Evolutionary conservation across 2,113 vertebrate genomes (phyloP).

Genomic region (Tringa solitaria): DNA sequence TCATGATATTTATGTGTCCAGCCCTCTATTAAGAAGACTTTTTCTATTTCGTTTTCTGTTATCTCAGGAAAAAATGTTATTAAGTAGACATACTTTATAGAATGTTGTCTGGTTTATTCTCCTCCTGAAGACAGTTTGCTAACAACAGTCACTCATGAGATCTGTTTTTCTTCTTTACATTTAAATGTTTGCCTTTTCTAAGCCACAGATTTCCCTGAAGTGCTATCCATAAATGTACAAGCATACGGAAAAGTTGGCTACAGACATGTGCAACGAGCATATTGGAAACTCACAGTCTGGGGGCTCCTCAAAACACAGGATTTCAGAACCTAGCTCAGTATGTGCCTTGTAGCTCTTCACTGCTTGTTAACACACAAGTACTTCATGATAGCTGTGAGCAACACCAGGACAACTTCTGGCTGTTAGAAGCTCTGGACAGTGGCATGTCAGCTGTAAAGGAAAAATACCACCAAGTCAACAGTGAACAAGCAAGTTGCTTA

Average conservation of each 20-base stretch:
- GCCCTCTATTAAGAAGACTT: neutral
- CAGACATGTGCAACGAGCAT: neutral
- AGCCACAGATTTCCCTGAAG: conserved; percentile 22
- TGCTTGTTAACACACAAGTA: neutral
- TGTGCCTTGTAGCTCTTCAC: neutral
- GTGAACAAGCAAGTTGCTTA: neutral
- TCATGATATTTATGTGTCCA: neutral
- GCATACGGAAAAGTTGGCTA: neutral
- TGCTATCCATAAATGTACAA: neutral
- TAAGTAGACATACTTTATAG: neutral
- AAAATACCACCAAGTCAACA: neutral
- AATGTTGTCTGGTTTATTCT: conserved; percentile 3
- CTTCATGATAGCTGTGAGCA: neutral
- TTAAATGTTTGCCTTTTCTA: conserved; percentile 50
- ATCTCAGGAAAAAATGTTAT: neutral
- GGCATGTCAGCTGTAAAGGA: neutral
- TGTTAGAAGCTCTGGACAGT: neutral
- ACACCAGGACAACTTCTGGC: neutral
- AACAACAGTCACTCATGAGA: conserved; percentile 28
- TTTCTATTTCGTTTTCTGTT: neutral
- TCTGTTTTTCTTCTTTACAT: conserved; percentile 46
- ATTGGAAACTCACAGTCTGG: neutral
- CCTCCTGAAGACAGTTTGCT: neutral
- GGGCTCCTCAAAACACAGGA: neutral
- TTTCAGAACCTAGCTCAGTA: neutral